These are phyloP conservation scores for Machimus rusticus DNA, from an alignment of 2,888 invertebrate genomes.

Conservation along the genomic window DNA sequence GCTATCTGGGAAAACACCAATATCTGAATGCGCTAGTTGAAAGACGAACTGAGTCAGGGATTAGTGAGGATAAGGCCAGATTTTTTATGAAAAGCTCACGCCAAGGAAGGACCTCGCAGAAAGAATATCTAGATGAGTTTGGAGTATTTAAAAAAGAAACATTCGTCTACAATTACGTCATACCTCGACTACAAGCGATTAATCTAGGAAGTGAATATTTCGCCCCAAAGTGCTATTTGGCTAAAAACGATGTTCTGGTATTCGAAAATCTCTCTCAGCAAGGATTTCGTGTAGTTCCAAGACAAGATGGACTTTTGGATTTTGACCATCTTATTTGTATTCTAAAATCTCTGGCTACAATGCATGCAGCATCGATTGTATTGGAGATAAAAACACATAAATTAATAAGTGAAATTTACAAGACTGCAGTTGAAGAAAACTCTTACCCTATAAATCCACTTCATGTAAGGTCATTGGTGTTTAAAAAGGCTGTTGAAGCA, in stretches of 20 bases:
- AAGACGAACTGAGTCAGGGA: slow-evolving; percentile 46
- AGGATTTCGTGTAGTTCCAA: slow-evolving; percentile 56
- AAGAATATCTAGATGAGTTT: slow-evolving; percentile 63
- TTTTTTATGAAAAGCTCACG: slow-evolving; percentile 72
- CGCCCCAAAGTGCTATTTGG: slow-evolving; percentile 61
- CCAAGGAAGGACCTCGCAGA: slow-evolving; percentile 63
- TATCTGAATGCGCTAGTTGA: slow-evolving; percentile 54
- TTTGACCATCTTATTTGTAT: slow-evolving; percentile 60
- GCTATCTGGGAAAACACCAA: slow-evolving; percentile 58
- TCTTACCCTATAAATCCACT: slow-evolving; percentile 56
- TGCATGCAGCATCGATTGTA: slow-evolving; percentile 64
- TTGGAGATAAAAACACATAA: slow-evolving; percentile 55
- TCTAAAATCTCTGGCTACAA: slow-evolving; percentile 59
- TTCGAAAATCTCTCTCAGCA: slow-evolving; percentile 62
- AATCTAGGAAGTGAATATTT: slow-evolving; percentile 53
- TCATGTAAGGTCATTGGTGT: slow-evolving; percentile 54
- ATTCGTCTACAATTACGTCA: slow-evolving; percentile 61
- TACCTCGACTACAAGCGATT: slow-evolving; percentile 59
- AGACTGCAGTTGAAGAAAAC: slow-evolving; percentile 58
- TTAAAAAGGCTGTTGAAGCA: slow-evolving; percentile 55
- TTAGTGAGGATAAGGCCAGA: slow-evolving; percentile 50
- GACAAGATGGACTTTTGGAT: slow-evolving; percentile 56
- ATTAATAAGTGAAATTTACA: slow-evolving; percentile 53
- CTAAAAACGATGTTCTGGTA: slow-evolving; percentile 59
- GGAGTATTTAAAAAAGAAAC: slow-evolving; percentile 66